phyloP scores from a whole-genome alignment of 1,140 invertebrate species.

The Papilio machaon region DNA sequence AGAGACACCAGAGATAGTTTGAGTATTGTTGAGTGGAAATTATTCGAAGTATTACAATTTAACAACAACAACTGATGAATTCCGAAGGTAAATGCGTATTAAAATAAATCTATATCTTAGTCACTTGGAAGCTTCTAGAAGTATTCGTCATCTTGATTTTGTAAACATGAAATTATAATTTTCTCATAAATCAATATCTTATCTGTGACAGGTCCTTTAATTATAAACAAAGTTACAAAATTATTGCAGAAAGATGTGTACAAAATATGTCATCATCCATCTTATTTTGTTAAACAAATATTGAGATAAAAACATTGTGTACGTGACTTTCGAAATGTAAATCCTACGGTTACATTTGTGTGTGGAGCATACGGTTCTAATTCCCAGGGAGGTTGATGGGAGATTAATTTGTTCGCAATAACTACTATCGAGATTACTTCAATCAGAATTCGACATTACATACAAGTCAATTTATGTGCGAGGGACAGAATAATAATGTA shows the following conservation, averaged over 20 bases:
- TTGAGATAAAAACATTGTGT: no score
- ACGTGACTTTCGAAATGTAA: no score
- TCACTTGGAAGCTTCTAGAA: background rate
- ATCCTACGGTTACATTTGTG: background rate
- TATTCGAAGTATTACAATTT: background rate
- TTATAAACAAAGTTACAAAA: no score
- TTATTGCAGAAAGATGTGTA: no score
- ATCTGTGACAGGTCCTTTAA: no score
- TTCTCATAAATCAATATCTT: no score
- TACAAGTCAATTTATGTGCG: background rate
- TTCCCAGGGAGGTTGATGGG: background rate
- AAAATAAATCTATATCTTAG: background rate
- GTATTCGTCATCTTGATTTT: background rate
- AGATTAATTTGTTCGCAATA: background rate
- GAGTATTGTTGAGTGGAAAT: background rate
- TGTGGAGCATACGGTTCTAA: background rate
- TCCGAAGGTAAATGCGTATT: background rate
- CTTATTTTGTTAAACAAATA: no score
- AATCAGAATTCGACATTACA: background rate
- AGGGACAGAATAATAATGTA: background rate
- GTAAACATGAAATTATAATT: no score
- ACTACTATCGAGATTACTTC: background rate
- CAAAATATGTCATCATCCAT: no score
- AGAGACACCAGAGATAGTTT: background rate
- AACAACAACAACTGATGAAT: background rate